Evolutionary conservation across 2,113 vertebrate species (phyloP).

Genomic region (Hippocampus abdominalis): DNA sequence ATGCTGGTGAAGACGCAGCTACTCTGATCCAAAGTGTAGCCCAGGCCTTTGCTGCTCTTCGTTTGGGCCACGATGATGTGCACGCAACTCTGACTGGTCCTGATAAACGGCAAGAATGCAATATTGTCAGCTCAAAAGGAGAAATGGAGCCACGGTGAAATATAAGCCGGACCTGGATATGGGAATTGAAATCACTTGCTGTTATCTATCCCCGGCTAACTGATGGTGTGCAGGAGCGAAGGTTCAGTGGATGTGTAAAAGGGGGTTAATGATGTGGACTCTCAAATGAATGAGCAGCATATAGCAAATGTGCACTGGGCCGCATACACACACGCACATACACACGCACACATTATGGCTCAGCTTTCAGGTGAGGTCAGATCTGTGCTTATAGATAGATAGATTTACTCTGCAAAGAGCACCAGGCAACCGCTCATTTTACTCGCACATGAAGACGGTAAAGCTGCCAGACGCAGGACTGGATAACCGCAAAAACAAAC

Average conservation of each 20-base stretch:
- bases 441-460: constrained; percentile 11
- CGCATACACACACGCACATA: constrained; percentile 17
- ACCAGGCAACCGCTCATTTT: constrained; percentile 5
- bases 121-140: not conserved
- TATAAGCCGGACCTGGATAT: not conserved
- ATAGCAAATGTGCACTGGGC: constrained; percentile 41
- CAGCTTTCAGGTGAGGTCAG: constrained; percentile 6
- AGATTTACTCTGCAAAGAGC: constrained; percentile 13
- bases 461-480: not conserved
- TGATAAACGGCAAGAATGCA: constrained; percentile 43
- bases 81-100: constrained; percentile 93
- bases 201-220: constrained; percentile 22
- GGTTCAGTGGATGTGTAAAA: constrained; percentile 47
- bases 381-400: not conserved
- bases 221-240: constrained; percentile 26
- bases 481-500: not conserved
- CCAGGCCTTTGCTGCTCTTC: constrained; percentile 78
- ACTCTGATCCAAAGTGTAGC: constrained; percentile 88
- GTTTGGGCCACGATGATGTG: constrained; percentile 98
- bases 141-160: not conserved
- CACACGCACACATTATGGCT: constrained; percentile 9
- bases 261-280: constrained; percentile 52
- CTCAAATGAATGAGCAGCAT: constrained; percentile 46
- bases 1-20: constrained; percentile 86
- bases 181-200: not conserved